These are phyloP conservation scores for Ceratoteleas bidentatus DNA, from an alignment of 1,140 invertebrate genomes.

Conservation along the genomic window DNA sequence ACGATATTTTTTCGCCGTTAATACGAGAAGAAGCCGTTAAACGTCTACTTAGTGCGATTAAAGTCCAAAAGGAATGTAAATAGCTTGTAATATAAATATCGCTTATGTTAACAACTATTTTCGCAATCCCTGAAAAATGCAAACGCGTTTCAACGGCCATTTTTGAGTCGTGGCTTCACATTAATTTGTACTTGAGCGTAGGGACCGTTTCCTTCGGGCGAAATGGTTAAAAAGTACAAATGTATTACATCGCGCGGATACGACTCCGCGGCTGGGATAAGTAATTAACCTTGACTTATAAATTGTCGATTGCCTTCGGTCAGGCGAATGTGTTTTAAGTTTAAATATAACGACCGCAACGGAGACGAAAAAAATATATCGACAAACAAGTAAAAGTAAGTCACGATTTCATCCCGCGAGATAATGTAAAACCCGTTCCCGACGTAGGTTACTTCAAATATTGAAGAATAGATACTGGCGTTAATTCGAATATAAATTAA, in stretches of 20 bases:
- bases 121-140: neutral
- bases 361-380: conserved; percentile 10
- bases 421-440: conserved; percentile 15
- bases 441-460: neutral
- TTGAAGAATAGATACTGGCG: conserved; percentile 7
- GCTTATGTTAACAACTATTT: conserved; percentile 3
- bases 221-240: conserved; percentile 5
- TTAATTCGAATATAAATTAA: conserved; percentile 8
- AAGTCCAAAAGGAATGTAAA: conserved; percentile 3
- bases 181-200: conserved; percentile 7
- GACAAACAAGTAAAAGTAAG: conserved; percentile 18
- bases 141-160: neutral
- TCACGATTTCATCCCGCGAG: conserved; percentile 8
- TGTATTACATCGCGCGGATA: conserved; percentile 5
- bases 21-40: neutral
- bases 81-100: neutral
- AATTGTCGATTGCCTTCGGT: conserved; percentile 28
- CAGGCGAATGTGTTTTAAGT: conserved; percentile 16
- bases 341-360: conserved; percentile 19
- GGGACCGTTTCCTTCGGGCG: neutral
- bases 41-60: neutral
- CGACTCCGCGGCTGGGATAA: conserved; percentile 13
- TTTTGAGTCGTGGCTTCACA: neutral
- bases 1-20: neutral
- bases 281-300: conserved; percentile 28